Evolutionary conservation across 2,888 invertebrate species (phyloP).

Genomic region (Andricus quercusramuli): DNA sequence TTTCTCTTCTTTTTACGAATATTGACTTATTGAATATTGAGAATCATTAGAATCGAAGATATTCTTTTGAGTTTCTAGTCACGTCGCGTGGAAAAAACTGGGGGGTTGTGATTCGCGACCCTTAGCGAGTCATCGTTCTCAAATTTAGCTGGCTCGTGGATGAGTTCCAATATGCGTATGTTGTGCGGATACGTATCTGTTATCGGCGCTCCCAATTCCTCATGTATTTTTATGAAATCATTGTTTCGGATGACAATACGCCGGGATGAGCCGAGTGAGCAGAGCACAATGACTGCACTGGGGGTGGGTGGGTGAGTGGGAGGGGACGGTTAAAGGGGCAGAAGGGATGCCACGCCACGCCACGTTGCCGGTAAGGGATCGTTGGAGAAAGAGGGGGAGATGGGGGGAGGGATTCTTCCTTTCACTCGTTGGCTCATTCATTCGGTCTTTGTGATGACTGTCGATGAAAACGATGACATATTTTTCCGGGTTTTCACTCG

Average conservation of each 20-base stretch:
- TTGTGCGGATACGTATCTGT: background rate
- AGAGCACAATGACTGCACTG: slow-evolving; percentile 75
- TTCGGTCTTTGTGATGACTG: slow-evolving; percentile 77
- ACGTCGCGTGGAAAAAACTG: too few species aligned
- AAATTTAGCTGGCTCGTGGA: too few species aligned
- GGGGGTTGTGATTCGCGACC: too few species aligned
- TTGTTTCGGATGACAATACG: slow-evolving; percentile 77
- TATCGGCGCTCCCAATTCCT: slow-evolving; percentile 1
- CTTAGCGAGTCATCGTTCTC: too few species aligned
- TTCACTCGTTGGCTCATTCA: slow-evolving; percentile 66
- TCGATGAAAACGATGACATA: slow-evolving; percentile 79
- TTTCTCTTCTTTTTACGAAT: too few species aligned
- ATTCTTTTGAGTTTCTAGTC: too few species aligned
- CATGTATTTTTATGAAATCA: slow-evolving; percentile 40
- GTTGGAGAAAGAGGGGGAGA: slow-evolving; percentile 19
- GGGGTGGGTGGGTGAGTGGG: slow-evolving; percentile 50
- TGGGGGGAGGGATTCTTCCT: slow-evolving; percentile 43
- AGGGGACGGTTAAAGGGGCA: too few species aligned
- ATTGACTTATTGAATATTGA: too few species aligned
- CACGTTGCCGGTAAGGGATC: slow-evolving; percentile 48
- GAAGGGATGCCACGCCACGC: slow-evolving; percentile 15
- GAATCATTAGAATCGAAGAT: too few species aligned
- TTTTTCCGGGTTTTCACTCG: slow-evolving; percentile 77
- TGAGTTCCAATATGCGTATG: background rate
- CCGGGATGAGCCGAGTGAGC: slow-evolving; percentile 76